Percentiles rank a stretch among this genome's conserved stretches.
Conservation (phyloP, 1,140 invertebrate species). For the Phenacoccus solenopsis region DNA sequence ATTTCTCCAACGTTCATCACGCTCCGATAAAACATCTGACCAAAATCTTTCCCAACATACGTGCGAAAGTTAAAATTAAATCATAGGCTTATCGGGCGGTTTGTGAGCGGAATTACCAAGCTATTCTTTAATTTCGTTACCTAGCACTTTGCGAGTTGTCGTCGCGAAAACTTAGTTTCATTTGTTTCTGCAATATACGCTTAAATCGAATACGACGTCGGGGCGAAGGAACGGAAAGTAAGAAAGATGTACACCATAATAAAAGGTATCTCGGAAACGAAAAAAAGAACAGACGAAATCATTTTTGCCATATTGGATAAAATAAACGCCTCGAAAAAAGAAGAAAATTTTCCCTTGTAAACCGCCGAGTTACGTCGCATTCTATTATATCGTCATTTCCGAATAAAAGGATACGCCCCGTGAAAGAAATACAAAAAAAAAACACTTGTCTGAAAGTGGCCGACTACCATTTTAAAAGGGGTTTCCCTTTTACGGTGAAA, state of each 20-base stretch:
- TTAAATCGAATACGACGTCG: too few relatives aligned
- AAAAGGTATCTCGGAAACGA: not conserved
- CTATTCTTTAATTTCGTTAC: not conserved
- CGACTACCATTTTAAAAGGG: not conserved
- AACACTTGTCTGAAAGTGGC: not conserved
- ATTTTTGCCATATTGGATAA: conserved; percentile 3
- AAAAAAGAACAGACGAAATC: not conserved
- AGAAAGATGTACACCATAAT: too few relatives aligned
- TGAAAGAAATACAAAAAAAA: not conserved
- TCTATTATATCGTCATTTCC: not conserved
- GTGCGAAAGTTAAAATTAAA: not conserved
- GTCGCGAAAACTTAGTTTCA: not conserved
- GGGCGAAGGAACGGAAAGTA: too few relatives aligned
- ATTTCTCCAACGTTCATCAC: too few relatives aligned
- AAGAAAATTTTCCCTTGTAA: not conserved
- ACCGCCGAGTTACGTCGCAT: not conserved
- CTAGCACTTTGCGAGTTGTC: too few relatives aligned
- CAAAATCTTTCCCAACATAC: too few relatives aligned
- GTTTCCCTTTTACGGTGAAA: not conserved
- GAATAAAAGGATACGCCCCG: not conserved
- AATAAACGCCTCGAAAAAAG: conserved; percentile 1
- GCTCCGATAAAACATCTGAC: too few relatives aligned
- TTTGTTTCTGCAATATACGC: too few relatives aligned
- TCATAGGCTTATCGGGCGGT: not conserved
- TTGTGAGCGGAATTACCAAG: not conserved